Evolutionary conservation across 1,140 invertebrate genomes (phyloP).

Genomic region (Drosophila trapezifrons): DNA sequence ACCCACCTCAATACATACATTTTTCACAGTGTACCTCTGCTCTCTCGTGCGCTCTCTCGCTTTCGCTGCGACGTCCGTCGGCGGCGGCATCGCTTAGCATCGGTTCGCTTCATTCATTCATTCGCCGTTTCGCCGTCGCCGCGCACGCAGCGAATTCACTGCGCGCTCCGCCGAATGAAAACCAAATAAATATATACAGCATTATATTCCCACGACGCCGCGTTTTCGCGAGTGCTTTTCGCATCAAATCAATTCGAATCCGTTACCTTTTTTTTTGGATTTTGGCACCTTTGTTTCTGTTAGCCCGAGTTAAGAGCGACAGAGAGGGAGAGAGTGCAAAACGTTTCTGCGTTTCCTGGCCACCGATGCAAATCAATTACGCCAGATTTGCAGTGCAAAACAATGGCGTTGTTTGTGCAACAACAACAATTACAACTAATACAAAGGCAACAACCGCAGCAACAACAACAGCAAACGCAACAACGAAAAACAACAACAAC

Average conservation of each 20-base stretch:
- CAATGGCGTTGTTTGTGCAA: constrained; percentile 70
- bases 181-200: constrained; percentile 23
- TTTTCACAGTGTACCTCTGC: neutral
- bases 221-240: constrained; percentile 18
- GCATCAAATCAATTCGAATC: neutral
- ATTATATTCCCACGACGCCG: constrained; percentile 27
- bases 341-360: constrained; percentile 30
- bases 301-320: neutral
- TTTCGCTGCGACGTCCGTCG: constrained; percentile 8
- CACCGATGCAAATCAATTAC: constrained; percentile 58
- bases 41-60: constrained; percentile 11
- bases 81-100: constrained; percentile 10
- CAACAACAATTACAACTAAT: constrained; percentile 27
- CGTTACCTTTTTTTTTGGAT: constrained; percentile 24
- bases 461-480: constrained; percentile 10
- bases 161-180: constrained; percentile 24
- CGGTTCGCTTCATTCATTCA: constrained; percentile 41
- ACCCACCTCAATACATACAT: no score
- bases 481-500: constrained; percentile 15
- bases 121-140: constrained; percentile 41
- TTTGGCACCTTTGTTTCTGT: constrained; percentile 9
- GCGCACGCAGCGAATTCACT: constrained; percentile 31
- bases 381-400: constrained; percentile 70
- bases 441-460: constrained; percentile 26
- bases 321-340: neutral